These are phyloP conservation scores for Nilaparvata lugens DNA, from an alignment of 1,140 invertebrate species.

Conservation along the genomic window DNA sequence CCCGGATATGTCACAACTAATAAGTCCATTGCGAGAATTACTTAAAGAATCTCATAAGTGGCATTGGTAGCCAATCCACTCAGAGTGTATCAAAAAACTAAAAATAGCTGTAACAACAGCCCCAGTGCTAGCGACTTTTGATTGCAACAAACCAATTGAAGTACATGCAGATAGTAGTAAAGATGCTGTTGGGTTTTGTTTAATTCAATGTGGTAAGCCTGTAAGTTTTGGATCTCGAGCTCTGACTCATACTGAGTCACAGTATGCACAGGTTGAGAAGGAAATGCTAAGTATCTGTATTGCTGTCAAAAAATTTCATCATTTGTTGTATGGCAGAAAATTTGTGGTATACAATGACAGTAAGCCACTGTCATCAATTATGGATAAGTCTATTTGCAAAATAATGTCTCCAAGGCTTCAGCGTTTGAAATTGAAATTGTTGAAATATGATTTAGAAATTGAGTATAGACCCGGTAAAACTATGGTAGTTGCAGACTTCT, in stretches of 20 bases:
- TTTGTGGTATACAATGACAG: conserved; percentile 36
- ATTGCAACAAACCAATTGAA: conserved; percentile 10
- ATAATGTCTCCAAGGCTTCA: conserved; percentile 31
- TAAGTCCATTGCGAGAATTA: conserved; percentile 21
- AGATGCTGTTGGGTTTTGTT: conserved; percentile 25
- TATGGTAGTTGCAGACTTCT: conserved; percentile 25
- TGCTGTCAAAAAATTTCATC: conserved; percentile 28
- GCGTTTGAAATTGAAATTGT: conserved; percentile 20
- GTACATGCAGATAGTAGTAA: conserved; percentile 24
- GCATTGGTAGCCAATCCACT: conserved; percentile 21
- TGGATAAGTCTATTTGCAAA: conserved; percentile 34
- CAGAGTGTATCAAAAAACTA: conserved; percentile 17
- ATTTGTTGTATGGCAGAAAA: conserved; percentile 29
- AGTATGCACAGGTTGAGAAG: conserved; percentile 34
- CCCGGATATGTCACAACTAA: conserved; percentile 21
- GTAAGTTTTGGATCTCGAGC: conserved; percentile 29
- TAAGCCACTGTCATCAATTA: conserved; percentile 35
- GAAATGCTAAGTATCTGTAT: conserved; percentile 32
- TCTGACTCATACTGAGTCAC: conserved; percentile 29
- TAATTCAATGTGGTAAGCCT: conserved; percentile 26
- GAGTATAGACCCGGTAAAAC: conserved; percentile 28
- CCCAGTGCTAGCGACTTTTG: conserved; percentile 19
- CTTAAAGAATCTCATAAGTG: conserved; percentile 24
- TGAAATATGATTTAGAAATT: conserved; percentile 27
- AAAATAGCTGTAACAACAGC: conserved; percentile 16